Evolutionary conservation across 1,140 invertebrate genomes (phyloP).

Genomic region (Acromyrmex echinatior): DNA sequence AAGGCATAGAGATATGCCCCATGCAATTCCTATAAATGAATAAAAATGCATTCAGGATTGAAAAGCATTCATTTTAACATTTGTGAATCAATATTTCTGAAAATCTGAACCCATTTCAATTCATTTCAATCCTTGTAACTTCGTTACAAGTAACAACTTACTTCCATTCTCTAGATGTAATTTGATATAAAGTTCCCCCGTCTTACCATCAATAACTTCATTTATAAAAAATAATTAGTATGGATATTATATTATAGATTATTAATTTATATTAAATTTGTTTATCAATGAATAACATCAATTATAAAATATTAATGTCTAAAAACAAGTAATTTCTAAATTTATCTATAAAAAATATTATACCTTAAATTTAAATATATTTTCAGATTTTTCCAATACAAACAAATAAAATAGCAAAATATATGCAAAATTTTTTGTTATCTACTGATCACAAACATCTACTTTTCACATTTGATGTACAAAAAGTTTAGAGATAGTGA

Average conservation of each 20-base stretch:
- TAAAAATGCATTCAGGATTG: too few species aligned
- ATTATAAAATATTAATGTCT: neutral
- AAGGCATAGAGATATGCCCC: too few species aligned
- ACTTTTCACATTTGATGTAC: neutral
- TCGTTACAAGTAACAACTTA: too few species aligned
- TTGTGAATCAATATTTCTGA: too few species aligned
- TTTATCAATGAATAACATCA: neutral
- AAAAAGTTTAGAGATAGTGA: neutral
- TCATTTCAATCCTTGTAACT: too few species aligned
- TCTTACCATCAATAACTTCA: neutral
- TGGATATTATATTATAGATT: slow-evolving; percentile 2
- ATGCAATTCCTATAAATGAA: too few species aligned
- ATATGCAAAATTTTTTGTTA: neutral
- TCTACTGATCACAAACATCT: neutral
- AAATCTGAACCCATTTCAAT: too few species aligned
- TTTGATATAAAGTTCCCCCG: neutral
- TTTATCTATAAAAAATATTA: neutral
- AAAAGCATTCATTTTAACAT: too few species aligned
- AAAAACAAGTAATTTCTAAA: neutral
- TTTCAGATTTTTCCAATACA: neutral
- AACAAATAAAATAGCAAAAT: neutral
- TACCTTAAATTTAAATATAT: neutral
- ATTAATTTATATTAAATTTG: neutral
- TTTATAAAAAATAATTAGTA: neutral
- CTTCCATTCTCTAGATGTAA: too few species aligned